Evolutionary conservation across 1,140 invertebrate genomes (phyloP).

Genomic region (Nautilus pompilius): DNA sequence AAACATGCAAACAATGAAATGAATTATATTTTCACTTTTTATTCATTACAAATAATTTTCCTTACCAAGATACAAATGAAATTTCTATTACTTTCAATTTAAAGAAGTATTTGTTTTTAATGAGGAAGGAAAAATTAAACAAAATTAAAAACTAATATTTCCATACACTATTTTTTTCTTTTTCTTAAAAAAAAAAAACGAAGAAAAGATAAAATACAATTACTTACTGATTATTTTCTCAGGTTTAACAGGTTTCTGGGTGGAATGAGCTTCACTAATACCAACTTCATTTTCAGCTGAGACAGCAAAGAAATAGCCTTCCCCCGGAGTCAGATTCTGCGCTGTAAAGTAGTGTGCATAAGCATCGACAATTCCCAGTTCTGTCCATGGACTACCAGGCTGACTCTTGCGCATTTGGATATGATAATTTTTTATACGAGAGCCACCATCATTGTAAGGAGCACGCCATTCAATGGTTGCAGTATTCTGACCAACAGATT

Average conservation of each 20-base stretch:
- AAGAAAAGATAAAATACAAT: background rate
- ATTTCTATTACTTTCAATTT: too few relatives aligned
- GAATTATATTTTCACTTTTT: too few relatives aligned
- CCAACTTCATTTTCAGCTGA: conserved; percentile 97
- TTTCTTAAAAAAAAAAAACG: too few relatives aligned
- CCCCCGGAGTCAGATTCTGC: conserved; percentile 86
- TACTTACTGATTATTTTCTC: conserved; percentile 82
- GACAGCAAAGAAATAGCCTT: conserved; percentile 94
- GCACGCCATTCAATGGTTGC: conserved; percentile 83
- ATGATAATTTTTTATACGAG: conserved; percentile 91
- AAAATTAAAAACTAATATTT: too few relatives aligned
- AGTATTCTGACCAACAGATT: conserved; percentile 87
- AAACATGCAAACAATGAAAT: too few relatives aligned
- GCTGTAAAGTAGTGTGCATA: conserved; percentile 64
- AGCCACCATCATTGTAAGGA: conserved; percentile 83
- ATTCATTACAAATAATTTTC: too few relatives aligned
- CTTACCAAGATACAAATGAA: too few relatives aligned
- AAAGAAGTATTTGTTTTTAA: too few relatives aligned
- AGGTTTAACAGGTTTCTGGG: conserved; percentile 84
- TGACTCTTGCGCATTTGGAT: conserved; percentile 62
- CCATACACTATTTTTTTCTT: too few relatives aligned
- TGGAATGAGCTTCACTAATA: conserved; percentile 84
- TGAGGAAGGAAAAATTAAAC: too few relatives aligned
- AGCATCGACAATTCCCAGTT: conserved; percentile 74
- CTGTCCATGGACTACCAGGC: conserved; percentile 55